A percentile compares a stretch with the other conserved stretches of the same genome.
Evolutionary conservation across 2,113 vertebrate genomes (phyloP).

Genomic region (Rhea americana): DNA sequence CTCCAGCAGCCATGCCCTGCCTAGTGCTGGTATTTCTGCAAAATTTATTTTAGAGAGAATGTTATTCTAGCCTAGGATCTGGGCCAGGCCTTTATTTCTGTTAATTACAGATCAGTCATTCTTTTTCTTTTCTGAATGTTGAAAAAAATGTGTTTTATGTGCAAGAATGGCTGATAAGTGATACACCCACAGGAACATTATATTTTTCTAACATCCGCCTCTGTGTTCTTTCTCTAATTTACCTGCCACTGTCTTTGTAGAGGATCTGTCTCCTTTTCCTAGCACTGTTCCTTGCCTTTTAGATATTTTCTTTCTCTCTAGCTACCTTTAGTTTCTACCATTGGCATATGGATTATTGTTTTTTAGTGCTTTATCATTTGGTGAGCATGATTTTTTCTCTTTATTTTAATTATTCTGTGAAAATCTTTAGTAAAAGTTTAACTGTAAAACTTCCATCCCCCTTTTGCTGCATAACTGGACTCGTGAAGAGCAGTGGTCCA

Average conservation of each 20-base stretch:
- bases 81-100: slow-evolving; percentile 58
- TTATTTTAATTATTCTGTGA: background rate
- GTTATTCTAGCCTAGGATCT: slow-evolving; percentile 34
- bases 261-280: slow-evolving; percentile 38
- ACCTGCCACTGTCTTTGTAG: slow-evolving; percentile 42
- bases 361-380: background rate
- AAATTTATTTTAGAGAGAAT: slow-evolving; percentile 18
- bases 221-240: slow-evolving; percentile 63
- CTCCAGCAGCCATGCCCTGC: slow-evolving; percentile 20
- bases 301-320: slow-evolving; percentile 8
- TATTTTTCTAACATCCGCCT: slow-evolving; percentile 64
- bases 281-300: background rate
- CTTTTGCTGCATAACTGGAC: background rate
- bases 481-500: background rate
- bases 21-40: slow-evolving; percentile 16
- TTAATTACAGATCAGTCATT: slow-evolving; percentile 67
- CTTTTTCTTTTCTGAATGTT: slow-evolving; percentile 52
- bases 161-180: slow-evolving; percentile 63
- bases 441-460: background rate
- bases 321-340: background rate
- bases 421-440: background rate
- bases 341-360: background rate
- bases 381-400: background rate
- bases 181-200: slow-evolving; percentile 62
- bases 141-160: slow-evolving; percentile 58